Percentiles rank a stretch among this genome's conserved stretches.
phyloP scores from a whole-genome alignment of 2,797 vertebrate genomes.

The Avahi laniger region DNA sequence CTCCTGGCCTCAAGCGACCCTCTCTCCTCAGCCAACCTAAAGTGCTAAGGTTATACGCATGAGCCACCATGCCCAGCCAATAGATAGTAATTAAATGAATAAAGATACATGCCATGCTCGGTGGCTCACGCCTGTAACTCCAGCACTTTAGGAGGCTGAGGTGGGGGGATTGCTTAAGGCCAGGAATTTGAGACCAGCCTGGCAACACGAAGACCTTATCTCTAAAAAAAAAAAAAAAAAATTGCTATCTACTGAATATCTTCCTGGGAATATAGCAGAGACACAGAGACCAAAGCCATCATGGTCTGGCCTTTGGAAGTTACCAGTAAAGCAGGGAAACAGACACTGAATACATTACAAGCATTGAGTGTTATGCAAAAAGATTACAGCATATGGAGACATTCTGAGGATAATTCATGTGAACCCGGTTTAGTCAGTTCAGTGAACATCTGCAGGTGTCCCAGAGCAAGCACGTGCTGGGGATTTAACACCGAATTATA shows the following conservation, averaged over 20 bases:
- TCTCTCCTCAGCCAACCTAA: too few relatives aligned
- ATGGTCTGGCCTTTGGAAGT: not conserved
- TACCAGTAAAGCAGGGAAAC: not conserved
- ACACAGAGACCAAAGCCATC: not conserved
- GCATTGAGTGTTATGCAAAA: not conserved
- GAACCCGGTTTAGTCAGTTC: not conserved
- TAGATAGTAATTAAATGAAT: too few relatives aligned
- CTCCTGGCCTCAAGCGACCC: too few relatives aligned
- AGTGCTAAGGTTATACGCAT: too few relatives aligned
- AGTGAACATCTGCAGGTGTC: not conserved
- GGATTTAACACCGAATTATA: not conserved
- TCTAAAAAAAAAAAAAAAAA: too few relatives aligned
- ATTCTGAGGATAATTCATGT: not conserved
- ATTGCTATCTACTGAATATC: not conserved
- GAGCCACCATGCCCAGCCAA: too few relatives aligned
- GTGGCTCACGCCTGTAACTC: too few relatives aligned
- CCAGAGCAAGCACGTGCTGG: not conserved
- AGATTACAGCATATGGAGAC: not conserved
- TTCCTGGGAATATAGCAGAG: not conserved
- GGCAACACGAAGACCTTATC: too few relatives aligned
- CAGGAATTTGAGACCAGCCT: too few relatives aligned
- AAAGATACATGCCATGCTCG: too few relatives aligned
- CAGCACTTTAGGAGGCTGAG: too few relatives aligned
- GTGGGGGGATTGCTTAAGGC: too few relatives aligned
- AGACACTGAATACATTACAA: not conserved